These are phyloP conservation scores for Strix uralensis DNA, from an alignment of 2,113 vertebrate species.

Conservation along the genomic window DNA sequence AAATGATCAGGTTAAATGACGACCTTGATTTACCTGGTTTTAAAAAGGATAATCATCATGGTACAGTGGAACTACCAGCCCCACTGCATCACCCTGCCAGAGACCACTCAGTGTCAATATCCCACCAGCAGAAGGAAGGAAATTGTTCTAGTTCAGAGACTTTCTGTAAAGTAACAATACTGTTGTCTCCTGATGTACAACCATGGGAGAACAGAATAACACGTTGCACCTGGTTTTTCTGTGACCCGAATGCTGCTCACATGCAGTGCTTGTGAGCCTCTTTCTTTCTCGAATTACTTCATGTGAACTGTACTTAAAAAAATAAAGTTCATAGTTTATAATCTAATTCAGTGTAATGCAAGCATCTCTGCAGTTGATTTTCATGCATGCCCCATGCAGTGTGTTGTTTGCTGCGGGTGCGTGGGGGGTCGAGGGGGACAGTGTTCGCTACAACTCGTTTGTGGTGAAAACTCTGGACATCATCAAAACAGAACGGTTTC, in stretches of 20 bases:
- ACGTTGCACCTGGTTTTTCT: not conserved
- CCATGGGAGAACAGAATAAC: not conserved
- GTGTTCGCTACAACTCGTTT: accelerated
- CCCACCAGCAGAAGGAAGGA: not conserved
- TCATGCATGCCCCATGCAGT: accelerated
- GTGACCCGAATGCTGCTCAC: not conserved
- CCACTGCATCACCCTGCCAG: accelerated
- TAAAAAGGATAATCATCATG: accelerated
- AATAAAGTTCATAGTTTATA: not conserved
- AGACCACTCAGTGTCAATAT: not conserved
- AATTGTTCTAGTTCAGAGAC: not conserved
- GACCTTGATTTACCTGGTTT: not conserved
- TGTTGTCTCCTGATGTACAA: not conserved
- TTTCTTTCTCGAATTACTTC: not conserved
- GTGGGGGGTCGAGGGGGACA: accelerated
- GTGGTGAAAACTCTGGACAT: not conserved
- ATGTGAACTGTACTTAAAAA: not conserved
- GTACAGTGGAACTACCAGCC: not conserved
- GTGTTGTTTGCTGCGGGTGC: accelerated
- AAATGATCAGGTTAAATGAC: not conserved
- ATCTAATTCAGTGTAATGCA: not conserved
- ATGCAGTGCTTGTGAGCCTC: accelerated
- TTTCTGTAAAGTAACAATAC: not conserved
- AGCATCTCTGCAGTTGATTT: not conserved
- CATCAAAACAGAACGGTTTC: accelerated